These are phyloP conservation scores for Sparidentex hasta DNA, from an alignment of 2,797 vertebrate species.

Conservation along the genomic window DNA sequence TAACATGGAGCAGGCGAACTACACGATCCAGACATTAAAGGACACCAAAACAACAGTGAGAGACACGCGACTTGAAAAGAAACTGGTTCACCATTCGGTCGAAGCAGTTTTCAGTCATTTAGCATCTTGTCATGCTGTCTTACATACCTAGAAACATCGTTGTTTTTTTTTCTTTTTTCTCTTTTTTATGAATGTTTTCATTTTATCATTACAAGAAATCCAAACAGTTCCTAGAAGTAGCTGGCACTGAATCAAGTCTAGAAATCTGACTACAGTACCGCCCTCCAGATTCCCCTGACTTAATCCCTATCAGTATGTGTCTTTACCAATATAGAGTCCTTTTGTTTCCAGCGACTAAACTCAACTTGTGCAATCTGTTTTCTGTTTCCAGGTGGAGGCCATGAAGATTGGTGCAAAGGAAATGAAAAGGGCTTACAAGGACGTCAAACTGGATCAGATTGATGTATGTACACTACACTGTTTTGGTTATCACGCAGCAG, in stretches of 20 bases:
- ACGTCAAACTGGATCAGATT: conserved; percentile 97
- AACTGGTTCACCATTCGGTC: not conserved
- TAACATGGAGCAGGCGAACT: conserved; percentile 99
- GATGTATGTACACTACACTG: conserved; percentile 84
- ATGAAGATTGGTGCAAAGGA: conserved; percentile 99
- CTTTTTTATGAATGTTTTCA: not conserved
- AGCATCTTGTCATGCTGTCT: not conserved
- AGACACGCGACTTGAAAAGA: not conserved
- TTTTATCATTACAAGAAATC: not conserved
- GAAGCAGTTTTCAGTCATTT: not conserved
- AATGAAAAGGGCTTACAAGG: conserved; percentile 98
- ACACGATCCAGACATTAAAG: conserved; percentile 97
- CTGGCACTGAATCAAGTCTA: not conserved
- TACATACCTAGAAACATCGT: not conserved
- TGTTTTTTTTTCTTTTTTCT: not conserved
- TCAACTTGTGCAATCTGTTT: conserved; percentile 1
- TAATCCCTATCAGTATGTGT: not conserved
- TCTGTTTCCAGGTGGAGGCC: conserved; percentile 93
- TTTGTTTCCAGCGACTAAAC: conserved; percentile 2
- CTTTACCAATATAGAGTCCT: not conserved
- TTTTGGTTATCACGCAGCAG: not conserved
- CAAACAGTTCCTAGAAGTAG: not conserved
- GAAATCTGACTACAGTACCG: not conserved
- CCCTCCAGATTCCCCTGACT: not conserved
- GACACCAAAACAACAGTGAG: conserved; percentile 98